Conservation (phyloP, 2,888 invertebrate genomes). For the Polydrusus tereticollis region DNA sequence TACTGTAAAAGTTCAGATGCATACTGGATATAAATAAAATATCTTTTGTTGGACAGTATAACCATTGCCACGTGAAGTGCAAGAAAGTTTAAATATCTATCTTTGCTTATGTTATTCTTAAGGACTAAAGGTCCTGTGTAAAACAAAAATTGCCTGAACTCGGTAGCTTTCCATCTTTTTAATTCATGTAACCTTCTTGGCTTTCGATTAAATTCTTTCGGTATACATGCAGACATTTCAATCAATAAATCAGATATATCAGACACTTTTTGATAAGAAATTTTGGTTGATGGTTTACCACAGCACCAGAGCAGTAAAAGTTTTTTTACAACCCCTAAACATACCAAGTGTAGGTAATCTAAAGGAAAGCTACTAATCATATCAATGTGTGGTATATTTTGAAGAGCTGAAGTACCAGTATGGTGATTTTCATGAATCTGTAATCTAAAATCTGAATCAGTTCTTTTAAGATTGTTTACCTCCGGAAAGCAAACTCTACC, state of each 20-base stretch:
- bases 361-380: neutral
- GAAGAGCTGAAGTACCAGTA: neutral
- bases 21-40: neutral
- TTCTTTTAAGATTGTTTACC: neutral
- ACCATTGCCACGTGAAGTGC: neutral
- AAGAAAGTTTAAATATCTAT: neutral
- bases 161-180: neutral
- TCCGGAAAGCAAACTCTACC: slow-evolving; percentile 39
- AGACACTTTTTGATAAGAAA: neutral
- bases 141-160: neutral
- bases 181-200: neutral
- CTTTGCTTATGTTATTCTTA: neutral
- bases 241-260: neutral
- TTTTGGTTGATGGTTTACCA: neutral
- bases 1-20: neutral
- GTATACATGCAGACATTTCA: neutral
- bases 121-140: neutral
- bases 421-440: neutral
- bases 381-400: neutral
- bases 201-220: neutral
- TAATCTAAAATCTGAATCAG: neutral
- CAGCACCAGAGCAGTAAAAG: neutral
- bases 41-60: neutral
- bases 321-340: neutral
- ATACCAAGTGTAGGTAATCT: neutral